phyloP scores from a whole-genome alignment of 2,113 vertebrate genomes.

The Hemiprocne comata region DNA sequence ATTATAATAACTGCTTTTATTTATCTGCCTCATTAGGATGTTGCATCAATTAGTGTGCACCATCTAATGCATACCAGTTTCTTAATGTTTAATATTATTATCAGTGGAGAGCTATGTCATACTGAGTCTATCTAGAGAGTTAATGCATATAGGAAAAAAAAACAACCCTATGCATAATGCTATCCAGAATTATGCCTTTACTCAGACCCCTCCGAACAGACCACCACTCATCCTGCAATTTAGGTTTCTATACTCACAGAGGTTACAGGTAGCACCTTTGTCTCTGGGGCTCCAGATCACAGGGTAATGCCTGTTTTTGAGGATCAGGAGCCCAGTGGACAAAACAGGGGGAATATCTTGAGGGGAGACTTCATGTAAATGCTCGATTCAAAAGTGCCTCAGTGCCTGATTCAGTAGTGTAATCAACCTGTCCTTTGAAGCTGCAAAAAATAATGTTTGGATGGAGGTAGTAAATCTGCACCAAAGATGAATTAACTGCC shows the following conservation, averaged over 20 bases:
- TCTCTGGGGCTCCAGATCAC: background rate
- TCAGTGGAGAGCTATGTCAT: background rate
- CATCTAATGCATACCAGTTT: background rate
- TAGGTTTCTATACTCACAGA: background rate
- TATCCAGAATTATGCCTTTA: background rate
- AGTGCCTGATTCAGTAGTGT: conserved; percentile 59
- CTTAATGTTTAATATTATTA: background rate
- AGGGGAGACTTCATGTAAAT: conserved; percentile 12
- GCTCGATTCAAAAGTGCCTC: background rate
- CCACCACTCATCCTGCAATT: accelerated
- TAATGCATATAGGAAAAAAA: background rate
- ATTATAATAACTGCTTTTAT: background rate
- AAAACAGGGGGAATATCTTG: background rate
- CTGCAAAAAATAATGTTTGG: conserved; percentile 62
- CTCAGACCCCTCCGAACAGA: background rate
- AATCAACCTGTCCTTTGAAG: conserved; percentile 66
- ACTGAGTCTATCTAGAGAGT: background rate
- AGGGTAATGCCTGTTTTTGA: background rate
- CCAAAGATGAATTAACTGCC: conserved; percentile 63
- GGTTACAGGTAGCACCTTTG: background rate
- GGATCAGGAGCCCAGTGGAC: background rate
- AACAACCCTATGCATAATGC: accelerated
- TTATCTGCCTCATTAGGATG: conserved; percentile 10
- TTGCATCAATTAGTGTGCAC: background rate
- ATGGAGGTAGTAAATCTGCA: conserved; percentile 61